These are phyloP conservation scores for Sarcophaga rosellei DNA, from an alignment of 2,888 invertebrate species.

Conservation along the genomic window DNA sequence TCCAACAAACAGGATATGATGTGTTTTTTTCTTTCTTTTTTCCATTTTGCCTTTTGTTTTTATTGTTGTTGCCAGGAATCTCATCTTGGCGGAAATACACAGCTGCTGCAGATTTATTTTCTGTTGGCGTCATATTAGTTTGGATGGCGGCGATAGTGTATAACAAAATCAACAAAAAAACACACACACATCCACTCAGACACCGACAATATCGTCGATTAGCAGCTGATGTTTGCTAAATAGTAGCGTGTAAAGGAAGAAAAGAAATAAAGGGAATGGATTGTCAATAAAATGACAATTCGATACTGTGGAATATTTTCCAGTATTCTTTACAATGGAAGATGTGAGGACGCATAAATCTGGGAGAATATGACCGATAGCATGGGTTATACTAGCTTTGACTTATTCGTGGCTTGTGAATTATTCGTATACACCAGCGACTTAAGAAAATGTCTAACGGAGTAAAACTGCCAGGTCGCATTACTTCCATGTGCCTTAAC, in stretches of 20 bases:
- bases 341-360: too few relatives aligned
- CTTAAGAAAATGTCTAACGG: too few relatives aligned
- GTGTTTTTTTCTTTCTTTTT: constrained; percentile 32
- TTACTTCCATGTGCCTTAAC: too few relatives aligned
- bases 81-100: constrained; percentile 60
- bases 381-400: too few relatives aligned
- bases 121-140: constrained; percentile 62
- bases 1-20: constrained; percentile 48
- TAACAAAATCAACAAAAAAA: neutral
- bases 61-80: constrained; percentile 26
- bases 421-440: too few relatives aligned
- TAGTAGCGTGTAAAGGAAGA: neutral
- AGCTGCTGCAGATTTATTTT: constrained; percentile 65
- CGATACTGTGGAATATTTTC: too few relatives aligned
- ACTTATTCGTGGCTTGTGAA: too few relatives aligned
- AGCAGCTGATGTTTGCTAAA: neutral
- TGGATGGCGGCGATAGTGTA: constrained; percentile 50
- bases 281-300: too few relatives aligned
- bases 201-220: neutral
- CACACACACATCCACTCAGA: neutral
- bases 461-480: too few relatives aligned
- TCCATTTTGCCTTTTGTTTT: neutral
- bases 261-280: too few relatives aligned
- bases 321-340: too few relatives aligned
- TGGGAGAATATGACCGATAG: too few relatives aligned